Evolutionary conservation across 2,888 invertebrate species (phyloP).

Genomic region (Neoscelio sp.): DNA sequence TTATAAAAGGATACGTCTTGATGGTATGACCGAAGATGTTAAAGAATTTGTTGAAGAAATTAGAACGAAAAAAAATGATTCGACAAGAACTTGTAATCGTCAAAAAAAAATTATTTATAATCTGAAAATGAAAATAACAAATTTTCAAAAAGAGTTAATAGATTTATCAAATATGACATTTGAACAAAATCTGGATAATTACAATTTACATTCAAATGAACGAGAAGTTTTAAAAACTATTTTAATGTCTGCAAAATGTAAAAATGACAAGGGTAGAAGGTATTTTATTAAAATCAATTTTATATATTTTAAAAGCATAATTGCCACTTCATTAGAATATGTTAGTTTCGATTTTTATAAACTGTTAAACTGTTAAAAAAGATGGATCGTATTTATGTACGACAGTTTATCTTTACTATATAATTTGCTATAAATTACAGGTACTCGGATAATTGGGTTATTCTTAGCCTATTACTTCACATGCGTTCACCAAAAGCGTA

Average conservation of each 20-base stretch:
- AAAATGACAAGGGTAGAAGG: slow-evolving; percentile 36
- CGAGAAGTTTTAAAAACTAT: slow-evolving; percentile 28
- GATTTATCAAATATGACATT: not conserved
- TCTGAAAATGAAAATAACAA: slow-evolving; percentile 16
- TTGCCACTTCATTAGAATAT: not conserved
- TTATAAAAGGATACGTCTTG: slow-evolving; percentile 27
- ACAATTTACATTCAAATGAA: slow-evolving; percentile 28
- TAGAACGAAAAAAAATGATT: slow-evolving; percentile 5
- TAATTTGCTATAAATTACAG: slow-evolving; percentile 1
- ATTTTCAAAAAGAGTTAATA: slow-evolving; percentile 6
- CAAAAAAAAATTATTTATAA: slow-evolving; percentile 10
- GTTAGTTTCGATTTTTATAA: too few species aligned
- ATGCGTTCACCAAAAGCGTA: slow-evolving; percentile 37
- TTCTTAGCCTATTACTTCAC: slow-evolving; percentile 29
- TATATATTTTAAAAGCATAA: not conserved
- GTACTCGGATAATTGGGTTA: slow-evolving; percentile 43
- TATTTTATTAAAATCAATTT: slow-evolving; percentile 8
- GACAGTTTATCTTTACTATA: not conserved
- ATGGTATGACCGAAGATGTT: slow-evolving; percentile 8
- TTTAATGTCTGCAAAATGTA: slow-evolving; percentile 21
- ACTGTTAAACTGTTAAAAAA: too few species aligned
- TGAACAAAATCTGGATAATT: slow-evolving; percentile 1
- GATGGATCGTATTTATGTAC: too few species aligned
- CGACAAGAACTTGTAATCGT: slow-evolving; percentile 1
- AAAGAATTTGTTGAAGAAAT: slow-evolving; percentile 28